Base-by-base conservation (phyloP, 92 coral and sea anemone genomes). In the Umimayanthus kanabou region DNA sequence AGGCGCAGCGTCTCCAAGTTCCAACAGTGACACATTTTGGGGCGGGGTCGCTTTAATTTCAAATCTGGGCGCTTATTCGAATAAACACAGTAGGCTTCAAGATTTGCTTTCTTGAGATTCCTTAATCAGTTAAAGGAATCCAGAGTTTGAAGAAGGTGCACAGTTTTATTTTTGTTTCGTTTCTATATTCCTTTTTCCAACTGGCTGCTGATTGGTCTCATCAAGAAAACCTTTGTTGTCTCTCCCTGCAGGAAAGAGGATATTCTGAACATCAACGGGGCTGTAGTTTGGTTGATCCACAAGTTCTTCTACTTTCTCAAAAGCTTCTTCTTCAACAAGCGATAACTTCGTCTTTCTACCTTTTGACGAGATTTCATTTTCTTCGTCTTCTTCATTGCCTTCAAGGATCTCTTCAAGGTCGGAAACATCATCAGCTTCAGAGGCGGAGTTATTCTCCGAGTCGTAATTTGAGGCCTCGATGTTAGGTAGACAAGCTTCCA, bases 401-500 rank as follows among this genome's bases (percentile, higher is more conserved):
- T 23, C 84, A 33, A 30, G 9, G 47, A 6, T 2, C 0, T 80
- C 84, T 33, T 80, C 84, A 55, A 13, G 20, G 6, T 80, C 71
- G 4, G 45, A 67, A 57, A 9, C 18, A 45, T 18, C 47, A 58
- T 33, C 69, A 61, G 9, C 69, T 25, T 80, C 84, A 55, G 78
- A 83, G 26, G 15, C 43, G 26, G 77, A 83, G 42, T 49, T 70
- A 37, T 71, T 73, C 23, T 83, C 87, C 18, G 78, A 83, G 50
- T 69, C 87, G 77, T 69, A 70, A 29, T 2, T 58, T 13, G 55
- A 11, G 23, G 30, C 42, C 4, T 83, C 87, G 43, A 23, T 28
- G 28, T 15, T 57, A 29, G 87, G 74, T 1, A 30, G 16, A 25
- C 69, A 83, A 47, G 64, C 77, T 83, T 83, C 87, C 87, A 83